These are phyloP conservation scores for Rhinolophus sinicus DNA, from an alignment of 2,113 vertebrate species.

Conservation along the genomic window DNA sequence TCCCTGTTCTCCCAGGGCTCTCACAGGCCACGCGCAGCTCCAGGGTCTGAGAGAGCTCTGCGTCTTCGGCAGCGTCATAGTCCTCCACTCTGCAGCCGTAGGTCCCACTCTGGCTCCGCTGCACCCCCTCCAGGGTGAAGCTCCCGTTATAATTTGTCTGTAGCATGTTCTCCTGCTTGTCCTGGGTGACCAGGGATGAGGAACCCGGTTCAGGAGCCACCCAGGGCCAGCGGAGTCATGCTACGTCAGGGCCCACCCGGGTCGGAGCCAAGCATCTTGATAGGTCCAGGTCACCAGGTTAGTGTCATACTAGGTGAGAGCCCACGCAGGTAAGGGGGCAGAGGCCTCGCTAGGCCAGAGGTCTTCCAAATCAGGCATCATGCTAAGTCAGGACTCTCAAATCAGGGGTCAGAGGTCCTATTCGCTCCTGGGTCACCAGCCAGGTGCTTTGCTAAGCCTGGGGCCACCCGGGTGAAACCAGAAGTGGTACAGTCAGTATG, in stretches of 20 bases:
- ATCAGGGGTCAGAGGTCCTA: background rate
- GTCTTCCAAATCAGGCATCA: background rate
- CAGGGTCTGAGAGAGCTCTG: conserved; percentile 78
- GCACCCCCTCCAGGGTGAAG: conserved; percentile 81
- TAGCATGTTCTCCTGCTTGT: conserved; percentile 42
- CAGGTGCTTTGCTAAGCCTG: background rate
- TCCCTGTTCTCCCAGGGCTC: background rate
- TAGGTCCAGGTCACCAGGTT: background rate
- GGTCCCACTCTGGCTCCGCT: conserved; percentile 79
- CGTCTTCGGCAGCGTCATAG: conserved; percentile 78
- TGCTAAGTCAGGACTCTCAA: background rate
- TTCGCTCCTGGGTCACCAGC: background rate
- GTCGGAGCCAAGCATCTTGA: background rate
- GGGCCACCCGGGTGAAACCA: background rate
- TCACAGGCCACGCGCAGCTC: conserved; percentile 89
- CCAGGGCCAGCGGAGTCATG: background rate
- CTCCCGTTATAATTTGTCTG: conserved; percentile 48
- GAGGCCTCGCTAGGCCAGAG: background rate
- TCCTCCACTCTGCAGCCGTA: conserved; percentile 88
- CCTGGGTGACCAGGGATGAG: conserved; percentile 20
- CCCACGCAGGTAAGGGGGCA: background rate
- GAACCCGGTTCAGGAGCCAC: background rate
- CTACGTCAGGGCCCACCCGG: background rate
- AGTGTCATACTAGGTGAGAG: background rate
- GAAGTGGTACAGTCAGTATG: background rate